These are phyloP conservation scores for Leucozona laternaria DNA, from an alignment of 2,888 invertebrate genomes.

Conservation along the genomic window DNA sequence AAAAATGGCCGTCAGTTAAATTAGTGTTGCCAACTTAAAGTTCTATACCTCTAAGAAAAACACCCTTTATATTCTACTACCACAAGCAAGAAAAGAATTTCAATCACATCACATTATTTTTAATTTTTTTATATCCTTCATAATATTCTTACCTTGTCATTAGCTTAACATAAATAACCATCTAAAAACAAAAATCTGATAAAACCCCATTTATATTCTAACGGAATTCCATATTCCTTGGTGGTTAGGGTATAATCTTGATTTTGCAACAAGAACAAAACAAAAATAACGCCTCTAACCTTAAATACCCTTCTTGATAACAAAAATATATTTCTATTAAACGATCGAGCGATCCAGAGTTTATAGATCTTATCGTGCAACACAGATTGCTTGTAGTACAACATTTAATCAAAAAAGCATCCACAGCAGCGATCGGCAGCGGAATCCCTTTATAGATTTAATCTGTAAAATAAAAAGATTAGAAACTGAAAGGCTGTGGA, in stretches of 20 bases:
- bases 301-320: conserved; percentile 25
- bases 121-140: background rate
- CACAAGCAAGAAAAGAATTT: too few species aligned
- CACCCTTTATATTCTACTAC: too few species aligned
- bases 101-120: background rate
- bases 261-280: conserved; percentile 9
- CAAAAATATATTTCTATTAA: conserved; percentile 22
- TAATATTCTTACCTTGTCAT: conserved; percentile 32
- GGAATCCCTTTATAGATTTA: conserved; percentile 26
- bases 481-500: background rate
- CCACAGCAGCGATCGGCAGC: conserved; percentile 17
- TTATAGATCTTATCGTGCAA: conserved; percentile 9
- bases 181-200: conserved; percentile 48
- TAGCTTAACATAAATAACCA: conserved; percentile 42
- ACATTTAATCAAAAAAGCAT: conserved; percentile 19
- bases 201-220: conserved; percentile 18
- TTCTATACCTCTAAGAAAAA: too few species aligned
- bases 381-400: conserved; percentile 2
- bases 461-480: conserved; percentile 16
- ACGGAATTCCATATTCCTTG: conserved; percentile 30
- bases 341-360: background rate
- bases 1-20: too few species aligned
- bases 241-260: conserved; percentile 35
- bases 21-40: too few species aligned
- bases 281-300: conserved; percentile 16